phyloP scores from a whole-genome alignment of 1,140 invertebrate species.

The Lepidurus apus region DNA sequence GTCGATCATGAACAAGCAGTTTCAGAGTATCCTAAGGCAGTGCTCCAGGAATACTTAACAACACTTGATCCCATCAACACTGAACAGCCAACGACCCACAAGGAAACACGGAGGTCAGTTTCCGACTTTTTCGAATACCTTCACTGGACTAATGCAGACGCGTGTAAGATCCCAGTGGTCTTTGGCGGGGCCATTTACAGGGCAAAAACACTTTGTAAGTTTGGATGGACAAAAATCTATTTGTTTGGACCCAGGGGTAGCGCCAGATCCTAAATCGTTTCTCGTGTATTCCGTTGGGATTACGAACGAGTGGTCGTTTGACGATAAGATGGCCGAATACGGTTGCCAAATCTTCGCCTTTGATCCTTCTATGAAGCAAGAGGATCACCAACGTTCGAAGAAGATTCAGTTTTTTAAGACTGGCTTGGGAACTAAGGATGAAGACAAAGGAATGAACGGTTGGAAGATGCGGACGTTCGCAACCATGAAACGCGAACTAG shows the following conservation, averaged over 20 bases:
- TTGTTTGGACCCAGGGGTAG: constrained; percentile 35
- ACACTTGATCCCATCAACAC: no score
- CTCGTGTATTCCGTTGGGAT: constrained; percentile 38
- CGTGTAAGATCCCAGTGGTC: constrained; percentile 9
- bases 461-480: constrained; percentile 10
- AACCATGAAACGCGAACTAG: constrained; percentile 7
- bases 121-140: constrained; percentile 15
- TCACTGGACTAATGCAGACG: constrained; percentile 15
- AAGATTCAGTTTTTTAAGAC: constrained; percentile 1
- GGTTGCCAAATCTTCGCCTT: constrained; percentile 40
- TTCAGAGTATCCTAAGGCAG: no score
- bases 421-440: neutral
- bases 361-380: constrained; percentile 38
- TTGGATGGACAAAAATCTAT: constrained; percentile 34
- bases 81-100: neutral
- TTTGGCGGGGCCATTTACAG: constrained; percentile 3
- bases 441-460: neutral
- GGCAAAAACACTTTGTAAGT: constrained; percentile 14
- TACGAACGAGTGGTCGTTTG: constrained; percentile 41
- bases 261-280: constrained; percentile 33
- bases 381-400: constrained; percentile 5
- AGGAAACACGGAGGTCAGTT: neutral
- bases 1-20: no score
- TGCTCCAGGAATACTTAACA: no score
- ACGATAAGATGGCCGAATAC: constrained; percentile 37